phyloP scores from a whole-genome alignment of 2,888 invertebrate species.

The Pheosia tremula region DNA sequence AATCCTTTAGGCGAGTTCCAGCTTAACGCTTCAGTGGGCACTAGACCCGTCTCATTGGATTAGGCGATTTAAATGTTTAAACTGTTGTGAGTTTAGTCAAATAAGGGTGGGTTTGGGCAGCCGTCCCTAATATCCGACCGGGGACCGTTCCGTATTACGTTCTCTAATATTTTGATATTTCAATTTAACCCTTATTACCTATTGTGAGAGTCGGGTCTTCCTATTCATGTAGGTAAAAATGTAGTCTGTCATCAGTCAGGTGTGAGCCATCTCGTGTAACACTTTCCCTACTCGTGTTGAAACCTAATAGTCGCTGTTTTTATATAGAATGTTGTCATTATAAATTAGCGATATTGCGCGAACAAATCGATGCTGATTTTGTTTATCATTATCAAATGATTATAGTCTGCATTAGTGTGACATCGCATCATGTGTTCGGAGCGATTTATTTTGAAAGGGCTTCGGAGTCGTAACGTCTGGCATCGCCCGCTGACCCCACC shows the following conservation, averaged over 20 bases:
- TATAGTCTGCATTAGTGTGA: conserved; percentile 28
- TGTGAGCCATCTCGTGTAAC: conserved; percentile 42
- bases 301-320: conserved; percentile 32
- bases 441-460: conserved; percentile 16
- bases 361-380: conserved; percentile 5
- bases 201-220: conserved; percentile 33
- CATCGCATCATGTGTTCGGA: conserved; percentile 24
- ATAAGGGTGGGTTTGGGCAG: conserved; percentile 55
- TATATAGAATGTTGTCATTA: conserved; percentile 36
- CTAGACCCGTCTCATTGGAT: conserved; percentile 71
- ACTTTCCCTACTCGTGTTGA: conserved; percentile 43
- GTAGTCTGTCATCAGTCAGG: conserved; percentile 41
- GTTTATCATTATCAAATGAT: conserved; percentile 25
- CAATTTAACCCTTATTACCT: conserved; percentile 41
- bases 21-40: conserved; percentile 59
- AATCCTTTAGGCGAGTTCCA: conserved; percentile 45
- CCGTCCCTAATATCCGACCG: conserved; percentile 53
- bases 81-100: conserved; percentile 61
- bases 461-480: conserved; percentile 35
- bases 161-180: conserved; percentile 20
- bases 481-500: conserved; percentile 39
- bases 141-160: conserved; percentile 39
- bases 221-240: conserved; percentile 34
- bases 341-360: conserved; percentile 23
- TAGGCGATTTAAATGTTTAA: conserved; percentile 75